Base-by-base conservation (phyloP, 2,113 vertebrate genomes). In the Dromiciops gliroides region DNA sequence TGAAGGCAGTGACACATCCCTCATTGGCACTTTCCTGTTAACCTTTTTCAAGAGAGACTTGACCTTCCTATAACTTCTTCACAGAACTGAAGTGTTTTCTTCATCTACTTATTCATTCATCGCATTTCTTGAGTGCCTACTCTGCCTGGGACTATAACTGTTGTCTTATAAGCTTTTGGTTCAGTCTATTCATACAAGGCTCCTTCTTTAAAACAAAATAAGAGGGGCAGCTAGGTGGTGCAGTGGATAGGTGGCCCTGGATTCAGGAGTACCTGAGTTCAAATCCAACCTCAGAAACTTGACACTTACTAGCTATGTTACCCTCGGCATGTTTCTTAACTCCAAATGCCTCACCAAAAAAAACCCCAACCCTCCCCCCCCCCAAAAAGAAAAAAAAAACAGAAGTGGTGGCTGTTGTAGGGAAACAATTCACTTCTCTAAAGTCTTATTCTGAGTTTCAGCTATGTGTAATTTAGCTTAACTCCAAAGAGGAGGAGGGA, bases 1-100 rank as follows among this genome's bases (percentile, higher is more conserved):
- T 8, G 8, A 75, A 48, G 23, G 48, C 37, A 2, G 51, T 0
- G 1, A 37, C 12, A 4, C 1, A 0, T 3, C 11, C 37, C 50
- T 26, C 0, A 5, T 51, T 48, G 2, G 25, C 89, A 49, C 50
- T 53, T n/a, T 26, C 44, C 90, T 50, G 37, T 23, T 47, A 31
- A 50, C n/a, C 26, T 14, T 48, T 8, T 0, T 1, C 22, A 24
- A 8, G 16, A 12, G 0, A 31, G 37, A 37, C n/a, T 14, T 96
- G 48, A 16, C 47, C 9, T n/a, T 75, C 90, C 88, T 50, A 31
- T 56, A 67, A 88, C 16, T 1, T 47, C 37, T 90, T 23, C 5
- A 37, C 0, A 7, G 75, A 95, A 47, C 22, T 3, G 25, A 50
- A 56, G 23, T 5, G 48, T 67, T 90, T 0, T 2, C 26, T 48